Evolutionary conservation across 2,113 vertebrate genomes (phyloP).

Genomic region (Micromys minutus): DNA sequence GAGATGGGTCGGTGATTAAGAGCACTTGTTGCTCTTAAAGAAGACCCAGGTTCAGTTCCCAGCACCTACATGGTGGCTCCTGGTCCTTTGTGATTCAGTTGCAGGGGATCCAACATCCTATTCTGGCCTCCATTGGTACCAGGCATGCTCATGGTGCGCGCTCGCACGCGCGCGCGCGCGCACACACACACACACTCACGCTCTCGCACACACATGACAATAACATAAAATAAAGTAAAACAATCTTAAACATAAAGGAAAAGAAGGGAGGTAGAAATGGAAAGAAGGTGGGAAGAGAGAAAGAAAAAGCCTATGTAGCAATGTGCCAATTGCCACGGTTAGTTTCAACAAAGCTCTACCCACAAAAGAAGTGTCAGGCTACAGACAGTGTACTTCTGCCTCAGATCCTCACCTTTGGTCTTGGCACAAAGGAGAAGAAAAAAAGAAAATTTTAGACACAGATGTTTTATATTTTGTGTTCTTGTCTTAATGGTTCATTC

Average conservation of each 20-base stretch:
- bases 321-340: background rate
- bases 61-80: no score
- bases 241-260: background rate
- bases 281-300: background rate
- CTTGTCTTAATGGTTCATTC: background rate
- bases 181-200: background rate
- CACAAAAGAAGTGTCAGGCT: background rate
- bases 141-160: background rate
- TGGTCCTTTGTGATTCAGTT: no score
- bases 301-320: background rate
- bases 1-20: background rate
- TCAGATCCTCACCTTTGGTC: no score
- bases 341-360: background rate
- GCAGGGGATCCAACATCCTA: background rate
- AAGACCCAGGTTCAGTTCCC: background rate
- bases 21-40: background rate
- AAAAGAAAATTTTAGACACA: background rate
- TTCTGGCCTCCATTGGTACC: background rate
- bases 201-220: background rate
- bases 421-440: background rate
- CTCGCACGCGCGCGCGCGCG: no score
- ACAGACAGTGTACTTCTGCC: background rate
- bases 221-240: background rate
- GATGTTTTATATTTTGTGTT: conserved; percentile 1
- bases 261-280: no score